Base-by-base conservation (phyloP, 2,113 vertebrate genomes). In the Asarcornis scutulata region DNA sequence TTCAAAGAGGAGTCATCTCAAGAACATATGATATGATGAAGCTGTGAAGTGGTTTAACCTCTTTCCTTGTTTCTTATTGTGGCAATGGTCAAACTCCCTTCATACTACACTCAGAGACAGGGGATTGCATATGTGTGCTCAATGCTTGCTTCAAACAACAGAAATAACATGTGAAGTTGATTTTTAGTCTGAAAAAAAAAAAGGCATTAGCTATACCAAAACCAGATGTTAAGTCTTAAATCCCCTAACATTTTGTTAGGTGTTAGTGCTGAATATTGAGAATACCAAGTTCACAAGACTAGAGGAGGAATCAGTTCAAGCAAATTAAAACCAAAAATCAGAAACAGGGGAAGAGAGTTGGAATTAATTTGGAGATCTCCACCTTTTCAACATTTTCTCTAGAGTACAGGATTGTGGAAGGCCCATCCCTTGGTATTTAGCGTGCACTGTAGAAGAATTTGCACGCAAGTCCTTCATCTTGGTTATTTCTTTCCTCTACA, bases 171-270 rank as follows among this genome's bases (percentile, higher is more conserved):
- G 58, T 46, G 44, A 94, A 87, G 53, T 79, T 94, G 64, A 20
- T 64, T 72, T 83, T 81, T 88, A 88, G 44, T 56, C 42, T 91
- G 18, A 46, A 46, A 46, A 36, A 36, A 36, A 76, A 92, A 90
- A 86, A 93, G 38, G 82, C 66, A 88, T 94, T 84, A 91, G 40
- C 38, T 79, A 7, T 81, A 53, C 56, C 76, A 90, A 88, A 96
- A 83, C 62, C 86, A 92, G 88, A 96, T 94, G 93, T 83, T 81
- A 73, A 85, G 80, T 78, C 69, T 94, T 44, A 79, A 88, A 86
- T 90, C 69, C 76, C 84, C 23, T 86, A 79, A 88, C 76, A 79
- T 86, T 90, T 90, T 95, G 58, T 86, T 84, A 96, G 95, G 95
- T 96, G 86, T 88, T 92, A 83, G 73, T 84, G 62, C 34, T 86